Percentiles rank a stretch among this genome's conserved stretches.
Evolutionary conservation across 2,113 vertebrate genomes (phyloP).

Genomic region (Ariopsis seemanni): DNA sequence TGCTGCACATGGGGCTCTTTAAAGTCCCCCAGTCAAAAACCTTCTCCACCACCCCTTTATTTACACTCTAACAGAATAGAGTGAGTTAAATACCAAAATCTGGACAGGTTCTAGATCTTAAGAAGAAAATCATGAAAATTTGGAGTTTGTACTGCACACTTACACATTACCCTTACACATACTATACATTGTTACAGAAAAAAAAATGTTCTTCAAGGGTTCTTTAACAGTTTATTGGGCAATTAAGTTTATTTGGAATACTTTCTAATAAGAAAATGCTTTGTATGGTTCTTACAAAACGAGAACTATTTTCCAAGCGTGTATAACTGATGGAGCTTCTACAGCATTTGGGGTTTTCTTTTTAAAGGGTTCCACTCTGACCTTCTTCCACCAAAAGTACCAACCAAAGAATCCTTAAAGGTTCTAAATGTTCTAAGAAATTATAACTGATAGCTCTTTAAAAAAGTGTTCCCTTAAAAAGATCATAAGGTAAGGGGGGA

Average conservation of each 20-base stretch:
- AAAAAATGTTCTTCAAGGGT: not conserved
- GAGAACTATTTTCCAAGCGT: not conserved
- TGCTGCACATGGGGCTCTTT: conserved; percentile 45
- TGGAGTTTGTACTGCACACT: not conserved
- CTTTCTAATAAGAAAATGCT: not conserved
- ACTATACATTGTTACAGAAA: no score
- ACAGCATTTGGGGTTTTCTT: not conserved
- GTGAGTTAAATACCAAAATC: not conserved
- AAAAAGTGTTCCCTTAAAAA: not conserved
- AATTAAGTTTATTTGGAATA: not conserved
- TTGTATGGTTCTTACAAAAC: not conserved
- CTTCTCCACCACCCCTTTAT: not conserved
- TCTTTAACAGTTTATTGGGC: not conserved
- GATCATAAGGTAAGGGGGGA: not conserved
- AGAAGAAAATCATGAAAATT: not conserved
- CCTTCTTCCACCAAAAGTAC: not conserved
- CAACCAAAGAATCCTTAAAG: not conserved
- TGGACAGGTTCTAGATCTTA: not conserved
- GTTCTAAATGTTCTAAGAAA: not conserved
- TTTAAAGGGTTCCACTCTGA: not conserved
- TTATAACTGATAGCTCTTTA: not conserved
- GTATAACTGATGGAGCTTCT: not conserved
- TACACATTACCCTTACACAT: not conserved
- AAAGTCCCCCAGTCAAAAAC: conserved; percentile 31
- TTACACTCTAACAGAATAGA: not conserved